Base-by-base conservation (phyloP, 1,140 invertebrate genomes). In the Microvelia longipes region DNA sequence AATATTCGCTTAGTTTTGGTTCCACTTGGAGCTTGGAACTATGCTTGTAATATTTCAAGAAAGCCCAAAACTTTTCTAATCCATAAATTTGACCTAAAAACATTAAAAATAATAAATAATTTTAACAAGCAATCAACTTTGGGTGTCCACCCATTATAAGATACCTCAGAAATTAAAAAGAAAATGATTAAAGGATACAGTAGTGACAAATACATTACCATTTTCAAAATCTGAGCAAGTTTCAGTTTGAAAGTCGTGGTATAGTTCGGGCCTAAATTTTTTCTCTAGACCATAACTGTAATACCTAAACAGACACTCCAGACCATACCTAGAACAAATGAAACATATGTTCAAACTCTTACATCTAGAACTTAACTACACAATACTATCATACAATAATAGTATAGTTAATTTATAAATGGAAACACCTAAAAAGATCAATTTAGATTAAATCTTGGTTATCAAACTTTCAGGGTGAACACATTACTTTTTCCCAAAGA, bases 61-160 rank as follows among this genome's bases (percentile, higher is more conserved):
- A 98, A 62, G 96, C 95, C 94, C 96, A 98, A 81, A 98, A 99
- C 80, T 99, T 99, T 81, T 99, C 97, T 65, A 99, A 81, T 61
- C 96, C 97, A 82, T 98, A 99, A 25, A 98, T 81, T 82, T 98
- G 94, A 80, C 94, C 92, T 93, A 78, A n/a, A 81, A 11, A 66
- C 73, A 71, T 73, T 2, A 60, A 50, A 25, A 24, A 25, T 50
- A 50, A 50, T n/a, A n/a, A n/a, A n/a, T n/a, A n/a, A n/a, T n/a
- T n/a, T n/a, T n/a, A n/a, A n/a, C n/a, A n/a, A n/a, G n/a, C n/a
- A n/a, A n/a, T n/a, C n/a, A n/a, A n/a, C n/a, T n/a, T n/a, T n/a
- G n/a, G n/a, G n/a, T n/a, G n/a, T n/a, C n/a, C n/a, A n/a, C n/a
- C n/a, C n/a, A n/a, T n/a, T n/a, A n/a, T n/a, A n/a, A n/a, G n/a